These are phyloP conservation scores for Corapipo altera DNA, from an alignment of 2,113 vertebrate genomes.

Conservation along the genomic window DNA sequence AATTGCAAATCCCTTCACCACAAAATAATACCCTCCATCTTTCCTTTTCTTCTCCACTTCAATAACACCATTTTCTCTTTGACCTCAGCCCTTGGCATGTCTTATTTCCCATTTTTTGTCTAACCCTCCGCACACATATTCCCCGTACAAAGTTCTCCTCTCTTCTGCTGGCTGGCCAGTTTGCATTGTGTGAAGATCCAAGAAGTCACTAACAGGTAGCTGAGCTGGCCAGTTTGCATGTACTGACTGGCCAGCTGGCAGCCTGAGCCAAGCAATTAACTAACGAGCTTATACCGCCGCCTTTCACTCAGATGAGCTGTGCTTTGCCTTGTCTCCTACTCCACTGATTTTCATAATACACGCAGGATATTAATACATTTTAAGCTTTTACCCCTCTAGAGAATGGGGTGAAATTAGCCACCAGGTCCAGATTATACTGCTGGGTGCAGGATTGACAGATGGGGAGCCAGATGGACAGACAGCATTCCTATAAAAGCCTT, in stretches of 20 bases:
- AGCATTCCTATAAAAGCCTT: slow-evolving; percentile 21
- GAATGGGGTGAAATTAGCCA: slow-evolving; percentile 26
- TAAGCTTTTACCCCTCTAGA: slow-evolving; percentile 24
- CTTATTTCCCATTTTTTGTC: not conserved
- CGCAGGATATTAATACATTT: slow-evolving; percentile 17
- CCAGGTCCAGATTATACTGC: not conserved
- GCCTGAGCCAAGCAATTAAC: slow-evolving; percentile 6
- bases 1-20: not conserved
- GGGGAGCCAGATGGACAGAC: slow-evolving; percentile 64
- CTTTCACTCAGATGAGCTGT: not conserved
- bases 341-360: slow-evolving; percentile 22
- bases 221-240: not conserved
- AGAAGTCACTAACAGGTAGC: slow-evolving; percentile 24
- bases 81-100: not conserved
- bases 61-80: not conserved
- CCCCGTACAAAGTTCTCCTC: not conserved
- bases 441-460: slow-evolving; percentile 37
- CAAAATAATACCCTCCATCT: not conserved
- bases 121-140: not conserved
- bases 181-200: not conserved
- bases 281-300: not conserved
- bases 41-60: not conserved
- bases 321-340: not conserved
- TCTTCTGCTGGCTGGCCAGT: not conserved
- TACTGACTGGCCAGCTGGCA: slow-evolving; percentile 30